These are phyloP conservation scores for Nomada fabriciana DNA, from an alignment of 2,888 invertebrate genomes.

Conservation along the genomic window DNA sequence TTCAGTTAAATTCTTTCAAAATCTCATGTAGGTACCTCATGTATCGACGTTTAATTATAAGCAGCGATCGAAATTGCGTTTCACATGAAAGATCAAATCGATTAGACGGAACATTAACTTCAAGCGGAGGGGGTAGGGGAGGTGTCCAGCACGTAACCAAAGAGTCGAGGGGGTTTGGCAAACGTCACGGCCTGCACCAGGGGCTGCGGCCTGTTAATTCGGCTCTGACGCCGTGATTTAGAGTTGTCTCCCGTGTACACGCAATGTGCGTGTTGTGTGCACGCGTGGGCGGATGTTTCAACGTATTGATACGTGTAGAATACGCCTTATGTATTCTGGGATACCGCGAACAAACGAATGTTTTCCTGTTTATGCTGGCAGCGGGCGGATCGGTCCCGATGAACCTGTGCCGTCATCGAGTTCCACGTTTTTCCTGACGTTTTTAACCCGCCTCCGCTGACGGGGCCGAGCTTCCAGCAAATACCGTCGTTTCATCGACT, in stretches of 20 bases:
- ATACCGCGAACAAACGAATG: conserved; percentile 76
- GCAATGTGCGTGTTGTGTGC: conserved; percentile 43
- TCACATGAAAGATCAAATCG: conserved; percentile 6
- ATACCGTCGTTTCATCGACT: conserved; percentile 4
- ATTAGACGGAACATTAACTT: conserved; percentile 3
- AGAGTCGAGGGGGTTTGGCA: conserved; percentile 25
- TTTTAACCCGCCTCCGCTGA: not conserved
- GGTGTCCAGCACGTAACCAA: conserved; percentile 2
- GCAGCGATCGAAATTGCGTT: too few relatives aligned
- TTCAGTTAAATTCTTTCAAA: not conserved
- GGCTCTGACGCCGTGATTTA: conserved; percentile 66
- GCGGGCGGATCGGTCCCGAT: conserved; percentile 62
- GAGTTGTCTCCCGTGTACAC: conserved; percentile 59
- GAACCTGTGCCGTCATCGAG: conserved; percentile 49
- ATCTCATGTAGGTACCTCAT: too few relatives aligned
- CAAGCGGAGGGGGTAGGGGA: not conserved
- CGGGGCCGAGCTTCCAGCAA: not conserved
- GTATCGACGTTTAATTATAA: too few relatives aligned
- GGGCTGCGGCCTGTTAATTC: conserved; percentile 65
- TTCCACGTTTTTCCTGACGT: conserved; percentile 20
- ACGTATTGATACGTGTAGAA: conserved; percentile 50
- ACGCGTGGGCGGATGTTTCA: conserved; percentile 41
- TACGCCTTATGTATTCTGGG: conserved; percentile 51
- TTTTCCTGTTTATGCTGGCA: conserved; percentile 76
- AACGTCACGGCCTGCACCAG: conserved; percentile 48